Evolutionary conservation across 1,140 invertebrate species (phyloP).

Genomic region (Coelopa frigida): DNA sequence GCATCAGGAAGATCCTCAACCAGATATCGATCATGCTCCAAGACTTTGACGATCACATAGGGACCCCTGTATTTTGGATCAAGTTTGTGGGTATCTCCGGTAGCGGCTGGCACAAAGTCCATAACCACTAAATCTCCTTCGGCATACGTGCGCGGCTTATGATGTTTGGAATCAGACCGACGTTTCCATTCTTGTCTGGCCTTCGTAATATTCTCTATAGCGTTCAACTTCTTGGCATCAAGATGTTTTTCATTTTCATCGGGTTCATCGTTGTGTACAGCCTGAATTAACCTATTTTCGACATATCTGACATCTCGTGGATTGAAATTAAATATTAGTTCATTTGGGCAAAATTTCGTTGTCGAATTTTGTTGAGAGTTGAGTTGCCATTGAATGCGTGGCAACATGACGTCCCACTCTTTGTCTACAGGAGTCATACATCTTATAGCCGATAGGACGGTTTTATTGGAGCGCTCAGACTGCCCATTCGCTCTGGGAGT

Average conservation of each 20-base stretch:
- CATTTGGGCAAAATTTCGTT: conserved; percentile 1
- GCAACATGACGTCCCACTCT: conserved; percentile 4
- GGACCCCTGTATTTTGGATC: conserved; percentile 6
- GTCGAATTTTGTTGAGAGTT: conserved; percentile 8
- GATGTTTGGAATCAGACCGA: not conserved
- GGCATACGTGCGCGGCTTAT: not conserved
- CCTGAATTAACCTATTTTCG: not conserved
- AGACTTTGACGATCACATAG: conserved; percentile 7
- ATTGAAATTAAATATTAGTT: conserved; percentile 4
- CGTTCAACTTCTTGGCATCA: not conserved
- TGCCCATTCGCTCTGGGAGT: conserved; percentile 24
- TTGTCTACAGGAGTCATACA: not conserved
- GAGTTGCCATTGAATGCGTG: conserved; percentile 3
- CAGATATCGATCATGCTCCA: conserved; percentile 17
- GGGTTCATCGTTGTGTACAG: not conserved
- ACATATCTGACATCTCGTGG: conserved; percentile 1
- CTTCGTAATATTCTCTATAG: not conserved
- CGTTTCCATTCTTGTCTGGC: conserved; percentile 8
- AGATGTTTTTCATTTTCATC: not conserved
- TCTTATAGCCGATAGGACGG: conserved; percentile 5
- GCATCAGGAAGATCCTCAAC: conserved; percentile 15
- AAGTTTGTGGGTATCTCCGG: conserved; percentile 4
- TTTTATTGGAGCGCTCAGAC: conserved; percentile 20
- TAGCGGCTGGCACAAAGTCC: conserved; percentile 1
- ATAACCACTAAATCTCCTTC: conserved; percentile 7